Percentiles rank a stretch among this genome's conserved stretches.
Evolutionary conservation across 2,888 invertebrate species (phyloP).

Genomic region (Clepsis dumicolana): DNA sequence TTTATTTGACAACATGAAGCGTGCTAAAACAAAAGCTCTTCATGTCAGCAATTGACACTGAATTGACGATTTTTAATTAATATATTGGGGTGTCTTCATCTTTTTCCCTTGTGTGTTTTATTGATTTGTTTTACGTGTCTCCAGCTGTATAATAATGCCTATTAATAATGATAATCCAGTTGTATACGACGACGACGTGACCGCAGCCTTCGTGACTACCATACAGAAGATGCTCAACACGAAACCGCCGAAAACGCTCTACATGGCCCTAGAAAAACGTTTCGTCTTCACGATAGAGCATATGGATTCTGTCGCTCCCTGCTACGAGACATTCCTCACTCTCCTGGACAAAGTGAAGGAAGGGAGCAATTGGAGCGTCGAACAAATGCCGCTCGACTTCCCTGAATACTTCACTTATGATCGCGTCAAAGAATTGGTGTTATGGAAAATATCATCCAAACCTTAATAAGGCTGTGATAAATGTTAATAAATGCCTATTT

Average conservation of each 20-base stretch:
- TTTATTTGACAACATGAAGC: too few species aligned
- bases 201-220: constrained; percentile 91
- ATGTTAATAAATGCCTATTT: constrained; percentile 47
- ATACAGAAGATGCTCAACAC: constrained; percentile 88
- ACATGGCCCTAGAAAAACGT: constrained; percentile 93
- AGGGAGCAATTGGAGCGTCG: constrained; percentile 84
- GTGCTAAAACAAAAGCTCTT: too few species aligned
- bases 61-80: too few species aligned
- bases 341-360: constrained; percentile 83
- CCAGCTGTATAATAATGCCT: too few species aligned
- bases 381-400: constrained; percentile 89
- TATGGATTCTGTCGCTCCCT: constrained; percentile 93
- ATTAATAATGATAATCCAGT: too few species aligned
- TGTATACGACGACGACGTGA: constrained; percentile 93
- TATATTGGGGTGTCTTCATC: too few species aligned
- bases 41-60: too few species aligned
- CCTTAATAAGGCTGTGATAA: constrained; percentile 58
- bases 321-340: constrained; percentile 93
- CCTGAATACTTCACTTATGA: constrained; percentile 94
- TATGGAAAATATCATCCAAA: constrained; percentile 88
- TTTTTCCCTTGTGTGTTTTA: too few species aligned
- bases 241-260: constrained; percentile 87
- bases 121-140: too few species aligned
- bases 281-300: constrained; percentile 94
- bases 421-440: constrained; percentile 90